Evolutionary conservation across 1,140 invertebrate genomes (phyloP), one percentile per base, ranked within the genome.

Genomic region (Sycophaga agraensis): DNA sequence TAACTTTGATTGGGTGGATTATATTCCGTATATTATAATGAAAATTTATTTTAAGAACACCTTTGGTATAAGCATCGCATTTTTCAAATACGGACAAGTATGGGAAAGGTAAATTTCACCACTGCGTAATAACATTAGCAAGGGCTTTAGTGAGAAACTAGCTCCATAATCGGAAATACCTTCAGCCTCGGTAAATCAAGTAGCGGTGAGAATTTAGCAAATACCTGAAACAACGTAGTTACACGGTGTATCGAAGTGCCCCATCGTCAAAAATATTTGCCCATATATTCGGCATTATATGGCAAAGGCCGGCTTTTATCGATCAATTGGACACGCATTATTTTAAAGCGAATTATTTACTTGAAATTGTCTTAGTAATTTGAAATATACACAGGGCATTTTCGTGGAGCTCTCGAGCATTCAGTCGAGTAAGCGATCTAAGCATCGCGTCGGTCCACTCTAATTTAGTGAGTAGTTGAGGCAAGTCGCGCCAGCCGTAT

Each of bases 111-210:
- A 37, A 51, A n/a, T 34, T 22, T 43, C 9, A 3, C 7, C 0
- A 0, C 11, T 9, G 9, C 22, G 22, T 37, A 50, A 50, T 50
- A 37, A 51, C 24, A 37, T 50, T 50, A 51, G 37, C 49, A 37
- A 51, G 17, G 49, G 34, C 31, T 37, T 51, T 37, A 37, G 4
- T 4, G 12, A 37, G 45, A 12, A 54, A 28, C 24, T 54, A n/a
- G 4, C 12, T 17, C 21, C 11, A 34, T 46, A 46, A 48, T 57
- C 43, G 43, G 48, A 57, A 46, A 57, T 57, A 22, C 43, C 17
- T 57, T n/a, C 24, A 46, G 26, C 43, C 19, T 46, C n/a, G 21
- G 42, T 46, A 46, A 48, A 46, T 57, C 31, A 46, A 46, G 43
- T 48, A 14, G 4, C 14, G 5, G 14, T 57, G 21, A 35, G 31